Evolutionary conservation across 2,888 invertebrate species (phyloP).

Genomic region (Tanypteryx hageni): DNA sequence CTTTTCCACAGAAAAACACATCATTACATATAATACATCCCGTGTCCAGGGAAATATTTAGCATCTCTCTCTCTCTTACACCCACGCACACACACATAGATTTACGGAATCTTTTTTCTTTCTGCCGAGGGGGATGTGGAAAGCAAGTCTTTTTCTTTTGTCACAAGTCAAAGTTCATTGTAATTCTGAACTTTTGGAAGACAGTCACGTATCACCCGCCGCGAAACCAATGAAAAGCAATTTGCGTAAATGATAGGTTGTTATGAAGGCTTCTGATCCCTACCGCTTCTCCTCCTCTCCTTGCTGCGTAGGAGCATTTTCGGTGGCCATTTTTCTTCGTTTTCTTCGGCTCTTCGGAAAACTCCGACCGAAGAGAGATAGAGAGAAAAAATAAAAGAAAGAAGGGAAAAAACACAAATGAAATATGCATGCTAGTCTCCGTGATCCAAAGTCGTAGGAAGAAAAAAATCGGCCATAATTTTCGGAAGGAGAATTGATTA

Average conservation of each 20-base stretch:
- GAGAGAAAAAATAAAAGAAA: not conserved
- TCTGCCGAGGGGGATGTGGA: no score
- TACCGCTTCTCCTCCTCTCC: not conserved
- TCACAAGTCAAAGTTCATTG: constrained; percentile 15
- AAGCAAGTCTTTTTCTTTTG: not conserved
- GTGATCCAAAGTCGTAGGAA: not conserved
- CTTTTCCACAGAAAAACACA: no score
- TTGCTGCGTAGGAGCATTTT: not conserved
- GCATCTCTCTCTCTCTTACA: no score
- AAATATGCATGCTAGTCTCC: not conserved
- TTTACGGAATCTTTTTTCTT: no score
- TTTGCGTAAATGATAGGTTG: constrained; percentile 26
- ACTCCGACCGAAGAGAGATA: not conserved
- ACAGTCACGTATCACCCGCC: not conserved
- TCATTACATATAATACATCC: no score
- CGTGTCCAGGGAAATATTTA: no score
- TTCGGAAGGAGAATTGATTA: not conserved
- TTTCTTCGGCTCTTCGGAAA: not conserved
- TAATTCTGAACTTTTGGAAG: not conserved
- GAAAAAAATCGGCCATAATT: not conserved
- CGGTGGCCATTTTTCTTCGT: constrained; percentile 3
- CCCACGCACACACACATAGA: no score
- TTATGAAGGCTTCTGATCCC: constrained; percentile 27
- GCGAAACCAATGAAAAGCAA: constrained; percentile 27
- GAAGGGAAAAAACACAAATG: not conserved